A percentile compares a stretch with the other conserved stretches of the same genome.
These are phyloP conservation scores for Hirundo rustica DNA, from an alignment of 2,797 vertebrate species.

Conservation along the genomic window DNA sequence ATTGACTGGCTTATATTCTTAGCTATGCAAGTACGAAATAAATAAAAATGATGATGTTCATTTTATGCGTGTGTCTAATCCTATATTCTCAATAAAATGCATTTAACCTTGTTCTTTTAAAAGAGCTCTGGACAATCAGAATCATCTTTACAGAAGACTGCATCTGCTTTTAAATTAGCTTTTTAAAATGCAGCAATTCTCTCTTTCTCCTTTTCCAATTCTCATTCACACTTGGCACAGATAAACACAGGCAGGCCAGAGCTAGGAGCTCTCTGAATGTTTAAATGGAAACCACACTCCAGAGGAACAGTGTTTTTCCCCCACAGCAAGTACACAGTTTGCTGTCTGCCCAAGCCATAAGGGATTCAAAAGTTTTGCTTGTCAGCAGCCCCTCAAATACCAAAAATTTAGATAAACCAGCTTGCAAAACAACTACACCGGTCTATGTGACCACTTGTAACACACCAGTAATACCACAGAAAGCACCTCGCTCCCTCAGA, in stretches of 20 bases:
- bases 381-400: background rate
- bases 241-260: conserved; percentile 40
- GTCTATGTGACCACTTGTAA: background rate
- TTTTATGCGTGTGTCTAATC: conserved; percentile 57
- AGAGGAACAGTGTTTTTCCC: background rate
- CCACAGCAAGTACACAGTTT: background rate
- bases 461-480: background rate
- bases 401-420: background rate
- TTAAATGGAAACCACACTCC: conserved; percentile 34
- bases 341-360: background rate
- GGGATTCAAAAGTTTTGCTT: background rate
- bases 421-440: background rate
- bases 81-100: conserved; percentile 65
- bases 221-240: conserved; percentile 49
- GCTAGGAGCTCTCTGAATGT: background rate
- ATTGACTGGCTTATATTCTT: conserved; percentile 41
- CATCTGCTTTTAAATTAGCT: conserved; percentile 70
- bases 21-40: conserved; percentile 61
- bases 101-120: conserved; percentile 70
- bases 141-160: conserved; percentile 71
- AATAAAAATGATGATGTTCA: conserved; percentile 58
- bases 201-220: conserved; percentile 58
- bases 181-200: conserved; percentile 62
- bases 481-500: background rate
- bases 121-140: conserved; percentile 66